Base-by-base conservation (phyloP, 2,888 invertebrate species). In the Caenorhabditis sp. region DNA sequence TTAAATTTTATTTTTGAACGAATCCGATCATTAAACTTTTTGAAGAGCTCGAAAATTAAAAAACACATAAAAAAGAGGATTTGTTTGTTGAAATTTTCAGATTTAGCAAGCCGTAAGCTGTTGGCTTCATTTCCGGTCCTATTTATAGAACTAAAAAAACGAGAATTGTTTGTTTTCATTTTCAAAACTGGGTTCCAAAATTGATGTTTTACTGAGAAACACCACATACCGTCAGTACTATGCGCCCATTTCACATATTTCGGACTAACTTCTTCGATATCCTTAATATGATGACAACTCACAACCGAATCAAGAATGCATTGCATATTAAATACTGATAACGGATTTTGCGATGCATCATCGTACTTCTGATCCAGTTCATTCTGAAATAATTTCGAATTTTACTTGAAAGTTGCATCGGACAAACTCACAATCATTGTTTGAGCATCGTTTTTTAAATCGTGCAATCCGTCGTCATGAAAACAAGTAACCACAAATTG, bases 401-500 rank as follows among this genome's bases (percentile, higher is more conserved):
- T 17, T 7, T 23, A 56, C 1, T 17, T 56, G 5, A n/a, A 23
- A 7, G 3, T 12, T 21, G 5, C 17, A 10, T 10, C 8, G 8
- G 8, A 27, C 50, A 56, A 21, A 63, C 21, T 63, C 36, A 63
- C 63, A 14, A 75, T 65, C 75, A 75, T 75, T 3, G 53, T 0
- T 56, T 75, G 75, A 1, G 75, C 58, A n/a, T 23, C 23, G 27
- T 75, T 68, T 54, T 61, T 56, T 2, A 68, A 56, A 20, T 70
- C 25, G 17, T 14, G 3, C 12, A 70, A 17, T 0, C 20, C 0
- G 1, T 27, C n/a, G 25, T 74, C 74, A 20, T 65, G 59, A 52
- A 67, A 53, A 21, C 70, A 74, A 5, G 57, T 50, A 14, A 74
- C 70, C 7, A 74, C 70, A 43, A 56, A 63, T 25, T 73, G 52